Percentiles rank a stretch among this genome's conserved stretches.
These are phyloP conservation scores for Acromyrmex echinatior DNA, from an alignment of 1,140 invertebrate genomes.

Conservation along the genomic window DNA sequence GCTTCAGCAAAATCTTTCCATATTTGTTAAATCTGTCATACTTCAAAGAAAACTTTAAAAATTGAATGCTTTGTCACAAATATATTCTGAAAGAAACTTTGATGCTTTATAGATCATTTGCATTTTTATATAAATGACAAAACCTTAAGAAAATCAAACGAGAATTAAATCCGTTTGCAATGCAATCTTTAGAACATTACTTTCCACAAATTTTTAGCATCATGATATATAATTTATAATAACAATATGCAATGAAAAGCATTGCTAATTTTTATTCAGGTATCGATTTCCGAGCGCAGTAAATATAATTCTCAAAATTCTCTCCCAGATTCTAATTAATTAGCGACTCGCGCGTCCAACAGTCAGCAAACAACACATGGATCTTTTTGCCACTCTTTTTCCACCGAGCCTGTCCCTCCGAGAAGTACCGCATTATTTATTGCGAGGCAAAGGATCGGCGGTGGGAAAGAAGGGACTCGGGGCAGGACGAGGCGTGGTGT, in stretches of 20 bases:
- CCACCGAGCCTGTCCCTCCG: constrained; percentile 49
- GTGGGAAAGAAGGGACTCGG: constrained; percentile 53
- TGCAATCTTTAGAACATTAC: not conserved
- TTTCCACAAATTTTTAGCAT: not conserved
- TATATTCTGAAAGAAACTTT: not conserved
- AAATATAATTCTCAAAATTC: constrained; percentile 63
- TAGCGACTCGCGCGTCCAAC: constrained; percentile 47
- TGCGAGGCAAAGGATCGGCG: constrained; percentile 72
- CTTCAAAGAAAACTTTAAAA: not conserved
- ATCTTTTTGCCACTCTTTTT: constrained; percentile 42
- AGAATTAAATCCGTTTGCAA: constrained; percentile 6
- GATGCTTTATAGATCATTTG: not conserved
- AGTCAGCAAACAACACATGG: constrained; percentile 51
- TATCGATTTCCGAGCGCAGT: constrained; percentile 39
- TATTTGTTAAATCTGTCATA: not conserved
- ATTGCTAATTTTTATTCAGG: constrained; percentile 1
- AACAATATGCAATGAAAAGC: not conserved
- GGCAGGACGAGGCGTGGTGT: constrained; percentile 76
- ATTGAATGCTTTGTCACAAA: not conserved
- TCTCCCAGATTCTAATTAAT: constrained; percentile 66
- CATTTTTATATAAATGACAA: constrained; percentile 9
- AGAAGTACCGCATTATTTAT: constrained; percentile 76
- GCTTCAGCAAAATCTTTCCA: no score
- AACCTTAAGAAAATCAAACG: not conserved
- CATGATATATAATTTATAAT: not conserved